A percentile compares a stretch with the other conserved stretches of the same genome.
Evolutionary conservation across 2,888 invertebrate genomes (phyloP).

Genomic region (Drosophila nr. perissopoda): DNA sequence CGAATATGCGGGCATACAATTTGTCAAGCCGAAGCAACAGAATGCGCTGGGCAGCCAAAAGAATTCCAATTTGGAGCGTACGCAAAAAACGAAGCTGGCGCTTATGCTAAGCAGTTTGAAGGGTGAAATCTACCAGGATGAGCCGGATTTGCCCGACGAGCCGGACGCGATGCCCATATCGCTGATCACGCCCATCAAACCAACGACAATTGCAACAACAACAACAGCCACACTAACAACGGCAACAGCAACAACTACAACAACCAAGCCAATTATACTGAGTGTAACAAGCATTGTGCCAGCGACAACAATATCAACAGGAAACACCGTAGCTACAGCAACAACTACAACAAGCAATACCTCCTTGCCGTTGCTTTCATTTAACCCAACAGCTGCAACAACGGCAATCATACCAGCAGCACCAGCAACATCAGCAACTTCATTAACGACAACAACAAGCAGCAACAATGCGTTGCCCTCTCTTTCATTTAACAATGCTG

Average conservation of each 20-base stretch:
- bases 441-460: slow-evolving; percentile 8
- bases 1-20: slow-evolving; percentile 80
- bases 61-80: slow-evolving; percentile 78
- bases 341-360: slow-evolving; percentile 12
- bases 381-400: neutral
- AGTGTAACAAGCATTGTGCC: slow-evolving; percentile 9
- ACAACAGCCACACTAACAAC: neutral
- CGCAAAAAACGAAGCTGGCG: slow-evolving; percentile 83
- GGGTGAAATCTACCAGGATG: slow-evolving; percentile 82
- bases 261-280: slow-evolving; percentile 37
- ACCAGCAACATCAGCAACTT: slow-evolving; percentile 9
- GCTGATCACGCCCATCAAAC: neutral
- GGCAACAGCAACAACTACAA: slow-evolving; percentile 3
- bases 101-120: slow-evolving; percentile 83
- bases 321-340: slow-evolving; percentile 24
- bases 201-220: slow-evolving; percentile 11
- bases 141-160: slow-evolving; percentile 55
- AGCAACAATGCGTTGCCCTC: slow-evolving; percentile 11
- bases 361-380: slow-evolving; percentile 2
- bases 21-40: slow-evolving; percentile 83
- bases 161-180: slow-evolving; percentile 32
- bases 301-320: slow-evolving; percentile 8
- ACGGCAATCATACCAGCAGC: slow-evolving; percentile 5
- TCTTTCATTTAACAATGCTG: slow-evolving; percentile 8
- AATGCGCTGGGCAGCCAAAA: slow-evolving; percentile 55